Percentiles rank a stretch among this genome's conserved stretches.
Evolutionary conservation across 2,113 vertebrate species (phyloP).

Genomic region (Camelus dromedarius): DNA sequence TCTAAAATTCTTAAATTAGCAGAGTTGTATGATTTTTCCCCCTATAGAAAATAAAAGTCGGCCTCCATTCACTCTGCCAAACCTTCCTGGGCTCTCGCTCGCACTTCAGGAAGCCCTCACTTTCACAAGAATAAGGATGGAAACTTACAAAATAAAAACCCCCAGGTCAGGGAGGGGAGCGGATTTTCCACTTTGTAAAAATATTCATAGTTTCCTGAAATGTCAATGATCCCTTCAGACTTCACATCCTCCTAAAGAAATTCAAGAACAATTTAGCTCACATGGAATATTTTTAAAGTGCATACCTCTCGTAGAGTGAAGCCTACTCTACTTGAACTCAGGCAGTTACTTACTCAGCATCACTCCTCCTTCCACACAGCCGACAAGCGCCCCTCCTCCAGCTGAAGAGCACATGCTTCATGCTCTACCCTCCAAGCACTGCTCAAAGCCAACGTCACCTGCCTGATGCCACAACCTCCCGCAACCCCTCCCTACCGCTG

Average conservation of each 20-base stretch:
- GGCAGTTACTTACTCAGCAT: not conserved
- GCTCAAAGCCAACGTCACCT: not conserved
- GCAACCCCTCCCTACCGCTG: not conserved
- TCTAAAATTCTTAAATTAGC: conserved; percentile 59
- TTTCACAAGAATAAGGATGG: not conserved
- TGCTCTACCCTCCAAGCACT: not conserved
- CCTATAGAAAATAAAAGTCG: not conserved
- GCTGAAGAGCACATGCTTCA: fast-evolving
- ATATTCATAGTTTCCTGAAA: conserved; percentile 18
- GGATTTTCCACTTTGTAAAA: not conserved
- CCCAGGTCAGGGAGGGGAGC: not conserved
- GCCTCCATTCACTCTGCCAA: not conserved
- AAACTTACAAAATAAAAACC: conserved; percentile 40
- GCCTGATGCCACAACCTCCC: not conserved
- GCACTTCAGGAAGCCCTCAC: not conserved
- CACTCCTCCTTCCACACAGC: not conserved
- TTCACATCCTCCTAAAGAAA: not conserved
- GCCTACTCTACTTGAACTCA: not conserved
- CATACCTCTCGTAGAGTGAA: conserved; percentile 8
- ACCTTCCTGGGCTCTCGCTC: not conserved
- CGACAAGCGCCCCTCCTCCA: not conserved
- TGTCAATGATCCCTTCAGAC: not conserved
- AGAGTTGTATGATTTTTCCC: not conserved
- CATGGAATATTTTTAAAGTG: not conserved
- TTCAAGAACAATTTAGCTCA: not conserved